Evolutionary conservation across 2,888 invertebrate species (phyloP), one percentile per base, ranked within the genome.

Genomic region (Ferdinandea cuprea): DNA sequence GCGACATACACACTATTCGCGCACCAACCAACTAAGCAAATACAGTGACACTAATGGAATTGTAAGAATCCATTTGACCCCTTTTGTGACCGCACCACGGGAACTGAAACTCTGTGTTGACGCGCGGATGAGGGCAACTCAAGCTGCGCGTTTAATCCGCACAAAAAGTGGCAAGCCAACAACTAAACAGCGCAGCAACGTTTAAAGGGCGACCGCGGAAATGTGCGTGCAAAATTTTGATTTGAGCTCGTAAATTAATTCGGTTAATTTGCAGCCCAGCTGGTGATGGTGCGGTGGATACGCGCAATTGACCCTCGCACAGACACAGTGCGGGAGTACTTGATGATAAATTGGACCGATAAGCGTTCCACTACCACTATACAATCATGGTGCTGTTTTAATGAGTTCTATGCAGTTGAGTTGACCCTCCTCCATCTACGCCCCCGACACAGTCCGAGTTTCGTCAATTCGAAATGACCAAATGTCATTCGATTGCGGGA

Each of bases 231-330:
- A 83, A 83, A 83, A 83, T 83, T 83, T 83, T 83, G 83, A 83
- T 83, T 83, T 83, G 78, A 83, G 78, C 83, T 83, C 83, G 78
- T 83, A 83, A 83, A 83, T 83, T 83, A 83, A 83, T 83, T 83
- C 78, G 72, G 77, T 83, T 83, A 83, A 78, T 83, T 83, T 73
- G 83, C 83, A 78, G 54, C 37, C 77, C 81, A 77, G 77, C 81
- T 81, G 74, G 63, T 63, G 48, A 32, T 54, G 30, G 28, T 63
- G 54, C 35, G 52, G 17, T 48, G 52, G 35, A 40, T 46, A 30
- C 32, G 56, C 42, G 17, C 77, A 81, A 77, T 81, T 81, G 77
- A 81, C 76, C 81, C 81, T 66, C 54, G 30, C n/a, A 63, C 46
- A 59, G 19, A 48, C 13, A 30, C 69, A 74, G 80, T 81, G n/a